Conservation (phyloP, 2,888 invertebrate species). For the Plebejus argus region DNA sequence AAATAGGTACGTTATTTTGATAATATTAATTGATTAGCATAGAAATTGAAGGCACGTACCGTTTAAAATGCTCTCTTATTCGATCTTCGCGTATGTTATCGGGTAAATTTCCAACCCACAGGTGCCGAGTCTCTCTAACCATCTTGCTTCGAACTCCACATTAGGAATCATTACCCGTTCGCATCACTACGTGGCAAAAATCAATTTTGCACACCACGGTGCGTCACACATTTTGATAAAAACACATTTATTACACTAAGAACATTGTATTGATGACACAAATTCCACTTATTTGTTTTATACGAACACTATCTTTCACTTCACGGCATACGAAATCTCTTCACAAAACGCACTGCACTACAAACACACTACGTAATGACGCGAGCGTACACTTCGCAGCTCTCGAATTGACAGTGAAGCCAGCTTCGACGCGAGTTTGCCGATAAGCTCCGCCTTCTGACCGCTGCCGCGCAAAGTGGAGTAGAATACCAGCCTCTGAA, state of each 20-base stretch:
- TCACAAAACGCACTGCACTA: constrained; percentile 78
- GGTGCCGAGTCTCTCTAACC: constrained; percentile 99
- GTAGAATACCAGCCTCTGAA: constrained; percentile 60
- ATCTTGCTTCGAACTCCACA: constrained; percentile 98
- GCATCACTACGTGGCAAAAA: constrained; percentile 82
- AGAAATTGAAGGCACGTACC: constrained; percentile 81
- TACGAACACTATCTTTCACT: constrained; percentile 76
- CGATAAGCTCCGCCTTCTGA: constrained; percentile 81
- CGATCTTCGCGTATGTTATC: constrained; percentile 99
- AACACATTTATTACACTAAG: constrained; percentile 68
- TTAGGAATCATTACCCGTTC: constrained; percentile 88
- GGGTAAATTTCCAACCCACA: constrained; percentile 99
- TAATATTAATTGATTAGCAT: background rate
- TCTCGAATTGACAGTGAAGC: constrained; percentile 79
- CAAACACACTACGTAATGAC: constrained; percentile 78
- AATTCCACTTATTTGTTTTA: constrained; percentile 64
- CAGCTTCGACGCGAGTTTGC: constrained; percentile 80
- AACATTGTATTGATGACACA: constrained; percentile 67
- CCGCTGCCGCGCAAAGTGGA: constrained; percentile 81
- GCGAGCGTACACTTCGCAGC: constrained; percentile 77
- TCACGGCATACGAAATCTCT: constrained; percentile 77
- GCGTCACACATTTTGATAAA: constrained; percentile 76
- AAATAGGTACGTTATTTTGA: background rate
- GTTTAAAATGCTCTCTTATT: constrained; percentile 98
- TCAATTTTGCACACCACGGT: constrained; percentile 78